Evolutionary conservation across 2,888 invertebrate species (phyloP), one percentile per base, ranked within the genome.

Genomic region (Ophioninae sp.): DNA sequence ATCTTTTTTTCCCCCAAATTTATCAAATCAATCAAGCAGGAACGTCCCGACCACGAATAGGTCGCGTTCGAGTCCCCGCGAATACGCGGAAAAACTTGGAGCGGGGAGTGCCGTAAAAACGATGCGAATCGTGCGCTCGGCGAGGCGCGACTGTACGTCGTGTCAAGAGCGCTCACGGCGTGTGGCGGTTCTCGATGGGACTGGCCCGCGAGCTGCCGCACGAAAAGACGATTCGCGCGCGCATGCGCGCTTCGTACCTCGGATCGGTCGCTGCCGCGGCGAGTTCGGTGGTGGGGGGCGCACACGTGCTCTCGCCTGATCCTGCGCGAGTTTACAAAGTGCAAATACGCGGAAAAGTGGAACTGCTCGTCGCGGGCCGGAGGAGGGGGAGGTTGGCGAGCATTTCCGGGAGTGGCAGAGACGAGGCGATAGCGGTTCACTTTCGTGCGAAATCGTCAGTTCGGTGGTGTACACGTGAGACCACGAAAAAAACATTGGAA

Each of bases 81-180:
- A 44, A 23, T 21, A 69, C 17, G 10, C 17, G 50, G 44, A 8
- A 69, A 56, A 50, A 68, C 6, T n/a, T n/a, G n/a, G n/a, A 5
- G 7, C 8, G 6, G 44, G 0, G 21, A 50, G 21, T 23, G 17
- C 13, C 50, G 3, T 21, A 37, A 61, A 65, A 59, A 30, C 74
- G 79, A 76, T 81, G 88, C 87, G 87, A 87, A 87, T 88, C 84
- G 86, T 86, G 83, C 89, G 90, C 88, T 87, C 83, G 90, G 88
- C 89, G 88, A 88, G 88, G 86, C 89, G 87, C 90, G 91, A 92
- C 92, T 92, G 91, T 89, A 89, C 89, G 85, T 87, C 87, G 82
- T 82, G 73, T 79, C 70, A 76, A 81, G 84, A 82, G 86, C 81
- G 75, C 73, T 73, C 64, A 68, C 41, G n/a, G 64, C 59, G n/a